A percentile compares a stretch with the other conserved stretches of the same genome.
Conservation (phyloP, 2,888 invertebrate species). For the Euzophera pinguis region DNA sequence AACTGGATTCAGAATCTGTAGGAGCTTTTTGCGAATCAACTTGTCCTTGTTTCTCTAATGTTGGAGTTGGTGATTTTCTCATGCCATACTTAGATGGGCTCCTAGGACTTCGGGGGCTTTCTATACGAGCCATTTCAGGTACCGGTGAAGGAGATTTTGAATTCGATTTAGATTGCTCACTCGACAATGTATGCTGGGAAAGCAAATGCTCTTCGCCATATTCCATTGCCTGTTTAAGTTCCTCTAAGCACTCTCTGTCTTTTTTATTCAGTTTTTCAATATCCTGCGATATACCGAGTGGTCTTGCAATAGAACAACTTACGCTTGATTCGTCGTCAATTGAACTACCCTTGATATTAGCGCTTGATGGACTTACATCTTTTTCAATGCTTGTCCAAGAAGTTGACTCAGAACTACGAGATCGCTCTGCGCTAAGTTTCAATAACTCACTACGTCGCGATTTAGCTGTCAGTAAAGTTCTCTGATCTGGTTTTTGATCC, state of each 20-base stretch:
- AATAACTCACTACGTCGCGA: slow-evolving; percentile 77
- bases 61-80: slow-evolving; percentile 78
- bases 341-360: slow-evolving; percentile 83
- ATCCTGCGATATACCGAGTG: slow-evolving; percentile 88
- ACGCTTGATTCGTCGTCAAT: slow-evolving; percentile 86
- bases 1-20: slow-evolving; percentile 81
- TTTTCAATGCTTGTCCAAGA: slow-evolving; percentile 91
- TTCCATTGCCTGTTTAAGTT: slow-evolving; percentile 80
- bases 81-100: slow-evolving; percentile 64
- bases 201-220: slow-evolving; percentile 72
- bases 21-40: slow-evolving; percentile 77
- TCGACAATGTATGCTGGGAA: slow-evolving; percentile 64
- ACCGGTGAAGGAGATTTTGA: slow-evolving; percentile 66
- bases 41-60: slow-evolving; percentile 81
- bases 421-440: slow-evolving; percentile 86
- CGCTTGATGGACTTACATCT: slow-evolving; percentile 81
- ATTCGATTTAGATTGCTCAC: slow-evolving; percentile 71
- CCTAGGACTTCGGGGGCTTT: slow-evolving; percentile 68
- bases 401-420: slow-evolving; percentile 87
- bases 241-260: slow-evolving; percentile 81
- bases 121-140: slow-evolving; percentile 62
- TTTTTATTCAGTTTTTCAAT: slow-evolving; percentile 83
- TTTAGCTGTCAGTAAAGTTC: slow-evolving; percentile 65
- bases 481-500: slow-evolving; percentile 56
- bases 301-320: slow-evolving; percentile 89